Conservation (phyloP, 2,113 vertebrate genomes). For the Poecilia latipinna region DNA sequence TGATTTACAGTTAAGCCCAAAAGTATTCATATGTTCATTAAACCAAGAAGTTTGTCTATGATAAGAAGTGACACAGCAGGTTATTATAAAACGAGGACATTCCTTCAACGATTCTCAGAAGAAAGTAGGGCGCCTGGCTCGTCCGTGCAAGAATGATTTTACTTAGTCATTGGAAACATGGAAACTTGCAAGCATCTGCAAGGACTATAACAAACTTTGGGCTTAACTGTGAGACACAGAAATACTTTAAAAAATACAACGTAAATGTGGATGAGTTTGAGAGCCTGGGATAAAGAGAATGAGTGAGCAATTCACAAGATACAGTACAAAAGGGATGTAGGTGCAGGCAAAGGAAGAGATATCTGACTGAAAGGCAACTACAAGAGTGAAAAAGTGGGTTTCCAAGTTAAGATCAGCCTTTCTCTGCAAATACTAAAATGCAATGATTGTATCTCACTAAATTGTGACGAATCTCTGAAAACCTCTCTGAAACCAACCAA, state of each 20-base stretch:
- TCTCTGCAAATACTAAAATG: too few relatives aligned
- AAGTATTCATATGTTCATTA: not conserved
- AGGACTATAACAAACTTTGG: not conserved
- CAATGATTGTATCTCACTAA: too few relatives aligned
- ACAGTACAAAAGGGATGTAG: too few relatives aligned
- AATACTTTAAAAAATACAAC: not conserved
- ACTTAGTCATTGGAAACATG: not conserved
- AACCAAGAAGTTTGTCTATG: not conserved
- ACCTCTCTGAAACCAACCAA: too few relatives aligned
- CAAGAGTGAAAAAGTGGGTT: too few relatives aligned
- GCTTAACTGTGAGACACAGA: not conserved
- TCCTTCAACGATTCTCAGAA: not conserved
- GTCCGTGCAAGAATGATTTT: not conserved
- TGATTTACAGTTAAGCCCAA: not conserved
- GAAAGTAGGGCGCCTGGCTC: not conserved
- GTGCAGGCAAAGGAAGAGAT: too few relatives aligned
- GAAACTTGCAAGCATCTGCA: not conserved
- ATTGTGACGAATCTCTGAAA: too few relatives aligned
- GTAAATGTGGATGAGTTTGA: not conserved
- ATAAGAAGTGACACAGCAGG: not conserved
- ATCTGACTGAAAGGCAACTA: too few relatives aligned
- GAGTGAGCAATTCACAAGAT: too few relatives aligned
- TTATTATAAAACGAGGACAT: not conserved
- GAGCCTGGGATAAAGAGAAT: too few relatives aligned
- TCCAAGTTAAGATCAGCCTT: too few relatives aligned